A percentile compares a stretch with the other conserved stretches of the same genome.
These are phyloP conservation scores for Pristionchus maxplancki DNA, from an alignment of 2,888 invertebrate genomes.

Conservation along the genomic window DNA sequence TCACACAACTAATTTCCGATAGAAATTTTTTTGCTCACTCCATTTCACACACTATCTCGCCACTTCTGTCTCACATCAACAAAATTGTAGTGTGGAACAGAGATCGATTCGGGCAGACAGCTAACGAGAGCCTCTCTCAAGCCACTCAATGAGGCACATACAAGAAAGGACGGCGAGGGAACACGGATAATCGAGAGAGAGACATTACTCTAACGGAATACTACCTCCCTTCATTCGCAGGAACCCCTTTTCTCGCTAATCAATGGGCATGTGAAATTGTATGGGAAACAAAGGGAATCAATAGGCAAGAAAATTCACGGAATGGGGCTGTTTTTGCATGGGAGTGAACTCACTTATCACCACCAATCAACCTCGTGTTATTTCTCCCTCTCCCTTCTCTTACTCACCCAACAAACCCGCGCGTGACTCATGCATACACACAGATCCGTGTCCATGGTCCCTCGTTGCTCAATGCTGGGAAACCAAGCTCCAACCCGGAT, in stretches of 20 bases:
- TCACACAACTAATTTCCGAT: not conserved
- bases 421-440: not conserved
- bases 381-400: constrained; percentile 10
- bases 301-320: not conserved
- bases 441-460: not conserved
- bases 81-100: not conserved
- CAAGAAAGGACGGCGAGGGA: not conserved
- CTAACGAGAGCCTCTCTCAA: not conserved
- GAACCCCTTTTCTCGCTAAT: not conserved
- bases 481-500: not conserved
- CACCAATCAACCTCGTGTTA: not conserved
- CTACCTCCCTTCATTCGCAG: not conserved
- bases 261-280: no score
- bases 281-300: no score
- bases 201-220: not conserved
- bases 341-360: not conserved
- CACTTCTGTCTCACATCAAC: not conserved
- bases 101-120: not conserved
- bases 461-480: not conserved
- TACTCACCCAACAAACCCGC: constrained; percentile 41
- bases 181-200: not conserved
- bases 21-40: not conserved
- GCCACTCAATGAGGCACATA: not conserved
- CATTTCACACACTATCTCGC: not conserved
- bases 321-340: not conserved